These are phyloP conservation scores for Coilia nasus DNA, from an alignment of 2,797 vertebrate genomes.

Conservation along the genomic window DNA sequence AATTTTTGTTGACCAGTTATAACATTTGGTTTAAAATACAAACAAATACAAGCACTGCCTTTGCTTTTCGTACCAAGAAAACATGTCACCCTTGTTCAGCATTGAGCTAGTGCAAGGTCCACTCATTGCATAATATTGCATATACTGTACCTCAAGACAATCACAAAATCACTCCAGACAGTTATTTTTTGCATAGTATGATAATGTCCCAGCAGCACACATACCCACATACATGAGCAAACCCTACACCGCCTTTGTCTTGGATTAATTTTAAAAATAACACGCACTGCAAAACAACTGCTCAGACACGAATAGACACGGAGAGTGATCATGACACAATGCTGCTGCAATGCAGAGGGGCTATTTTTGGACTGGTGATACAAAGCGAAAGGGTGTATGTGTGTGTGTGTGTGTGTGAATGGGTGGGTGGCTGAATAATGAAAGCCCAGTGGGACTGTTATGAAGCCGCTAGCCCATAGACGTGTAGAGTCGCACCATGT, in stretches of 20 bases:
- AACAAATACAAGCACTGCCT: background rate
- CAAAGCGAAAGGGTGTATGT: slow-evolving; percentile 58
- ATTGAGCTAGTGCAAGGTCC: background rate
- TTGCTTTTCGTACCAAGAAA: background rate
- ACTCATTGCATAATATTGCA: background rate
- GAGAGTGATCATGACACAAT: slow-evolving; percentile 10
- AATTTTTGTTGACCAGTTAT: background rate
- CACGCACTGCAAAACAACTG: background rate
- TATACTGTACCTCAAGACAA: background rate
- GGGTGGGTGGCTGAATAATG: slow-evolving; percentile 20
- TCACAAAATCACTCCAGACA: background rate
- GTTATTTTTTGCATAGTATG: background rate
- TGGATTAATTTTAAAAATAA: background rate
- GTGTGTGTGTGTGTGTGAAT: background rate
- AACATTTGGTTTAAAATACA: background rate
- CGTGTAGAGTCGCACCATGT: background rate
- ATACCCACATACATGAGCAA: background rate
- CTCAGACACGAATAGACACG: background rate
- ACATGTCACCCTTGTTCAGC: slow-evolving; percentile 3
- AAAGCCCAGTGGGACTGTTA: slow-evolving; percentile 37
- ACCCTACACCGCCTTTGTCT: background rate
- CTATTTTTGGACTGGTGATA: slow-evolving; percentile 77
- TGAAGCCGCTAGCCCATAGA: slow-evolving; percentile 29
- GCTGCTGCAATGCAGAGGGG: slow-evolving; percentile 78
- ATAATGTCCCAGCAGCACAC: background rate